These are phyloP conservation scores for Yponomeuta evonymella DNA, from an alignment of 2,888 invertebrate species.

Conservation along the genomic window DNA sequence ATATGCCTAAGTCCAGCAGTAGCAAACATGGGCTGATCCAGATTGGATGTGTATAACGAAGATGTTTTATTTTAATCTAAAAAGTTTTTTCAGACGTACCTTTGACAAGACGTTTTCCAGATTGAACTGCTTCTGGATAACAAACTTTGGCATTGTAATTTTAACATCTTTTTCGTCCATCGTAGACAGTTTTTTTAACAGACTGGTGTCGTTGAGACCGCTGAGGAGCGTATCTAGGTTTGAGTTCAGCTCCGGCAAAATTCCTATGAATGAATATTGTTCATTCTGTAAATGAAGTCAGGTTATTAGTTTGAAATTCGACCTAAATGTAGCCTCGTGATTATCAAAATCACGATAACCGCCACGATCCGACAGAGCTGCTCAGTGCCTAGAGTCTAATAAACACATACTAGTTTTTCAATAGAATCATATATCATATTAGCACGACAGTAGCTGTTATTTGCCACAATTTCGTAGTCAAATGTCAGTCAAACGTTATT, in stretches of 20 bases:
- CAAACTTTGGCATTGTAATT: conserved; percentile 63
- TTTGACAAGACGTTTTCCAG: conserved; percentile 33
- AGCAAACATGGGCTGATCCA: no score
- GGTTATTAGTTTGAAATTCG: no score
- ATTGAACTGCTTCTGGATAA: conserved; percentile 52
- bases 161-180: conserved; percentile 49
- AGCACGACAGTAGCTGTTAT: no score
- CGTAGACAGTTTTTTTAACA: conserved; percentile 36
- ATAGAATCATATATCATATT: no score
- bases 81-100: not conserved
- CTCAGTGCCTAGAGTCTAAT: no score
- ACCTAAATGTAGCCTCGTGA: no score
- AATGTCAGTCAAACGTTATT: no score
- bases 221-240: conserved; percentile 40
- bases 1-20: no score
- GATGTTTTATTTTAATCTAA: not conserved
- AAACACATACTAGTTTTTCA: no score
- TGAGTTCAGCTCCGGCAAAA: conserved; percentile 51
- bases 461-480: no score
- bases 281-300: conserved; percentile 45
- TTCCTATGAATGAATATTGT: conserved; percentile 63
- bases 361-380: no score
- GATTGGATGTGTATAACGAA: not conserved
- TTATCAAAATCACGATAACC: not conserved
- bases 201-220: conserved; percentile 38